A percentile compares a stretch with the other conserved stretches of the same genome.
Evolutionary conservation across 2,113 vertebrate genomes (phyloP).

Genomic region (Hiodon tergisus): DNA sequence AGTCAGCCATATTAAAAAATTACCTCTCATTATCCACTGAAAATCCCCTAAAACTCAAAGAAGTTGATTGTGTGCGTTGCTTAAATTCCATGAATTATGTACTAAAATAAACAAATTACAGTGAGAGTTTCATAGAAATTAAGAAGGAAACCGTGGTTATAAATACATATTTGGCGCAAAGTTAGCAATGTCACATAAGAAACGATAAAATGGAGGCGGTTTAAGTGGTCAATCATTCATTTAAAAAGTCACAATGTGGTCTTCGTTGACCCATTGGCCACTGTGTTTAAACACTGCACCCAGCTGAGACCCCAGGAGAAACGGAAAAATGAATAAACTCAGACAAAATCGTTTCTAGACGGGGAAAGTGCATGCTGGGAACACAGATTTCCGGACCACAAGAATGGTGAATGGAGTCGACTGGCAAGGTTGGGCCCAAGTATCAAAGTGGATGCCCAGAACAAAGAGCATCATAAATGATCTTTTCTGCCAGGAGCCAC

Average conservation of each 20-base stretch:
- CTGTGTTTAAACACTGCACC: background rate
- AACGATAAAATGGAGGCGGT: too few relatives aligned
- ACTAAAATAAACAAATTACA: background rate
- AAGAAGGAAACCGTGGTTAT: background rate
- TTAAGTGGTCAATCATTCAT: background rate
- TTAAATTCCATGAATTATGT: background rate
- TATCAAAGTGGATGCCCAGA: conserved; percentile 21
- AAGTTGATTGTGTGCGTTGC: background rate
- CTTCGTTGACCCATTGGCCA: background rate
- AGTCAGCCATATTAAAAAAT: background rate
- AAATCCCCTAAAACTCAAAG: conserved; percentile 9
- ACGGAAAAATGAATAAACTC: background rate
- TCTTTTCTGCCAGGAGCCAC: conserved; percentile 56
- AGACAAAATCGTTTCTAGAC: background rate
- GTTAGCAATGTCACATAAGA: too few relatives aligned
- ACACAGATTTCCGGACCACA: background rate
- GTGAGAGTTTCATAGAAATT: background rate
- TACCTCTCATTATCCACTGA: background rate
- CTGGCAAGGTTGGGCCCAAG: conserved; percentile 16
- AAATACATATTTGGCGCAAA: too few relatives aligned
- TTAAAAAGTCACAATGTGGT: conserved; percentile 4
- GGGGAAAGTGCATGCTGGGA: background rate
- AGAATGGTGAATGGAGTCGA: background rate
- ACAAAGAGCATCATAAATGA: conserved; percentile 62
- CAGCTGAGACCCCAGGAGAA: background rate